Conservation (phyloP, 2,888 invertebrate genomes). For the Tiliacea citrago region DNA sequence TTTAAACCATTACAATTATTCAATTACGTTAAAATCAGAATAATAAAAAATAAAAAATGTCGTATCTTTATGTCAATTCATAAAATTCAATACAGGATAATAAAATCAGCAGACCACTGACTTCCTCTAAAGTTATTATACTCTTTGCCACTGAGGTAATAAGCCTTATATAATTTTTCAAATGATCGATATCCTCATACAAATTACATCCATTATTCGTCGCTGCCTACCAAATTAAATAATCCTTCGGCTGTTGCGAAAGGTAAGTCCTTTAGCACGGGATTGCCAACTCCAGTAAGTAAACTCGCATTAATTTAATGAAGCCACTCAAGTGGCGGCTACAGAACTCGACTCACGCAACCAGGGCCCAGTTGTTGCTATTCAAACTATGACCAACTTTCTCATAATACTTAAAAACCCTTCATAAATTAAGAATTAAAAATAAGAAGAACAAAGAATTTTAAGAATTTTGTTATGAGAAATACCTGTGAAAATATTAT, state of each 20-base stretch:
- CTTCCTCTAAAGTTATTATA: too few species aligned
- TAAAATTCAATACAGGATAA: too few species aligned
- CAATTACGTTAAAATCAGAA: too few species aligned
- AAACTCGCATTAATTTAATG: conserved; percentile 13
- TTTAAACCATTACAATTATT: too few species aligned
- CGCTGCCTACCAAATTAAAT: not conserved
- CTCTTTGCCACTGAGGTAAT: too few species aligned
- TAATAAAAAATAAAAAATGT: too few species aligned
- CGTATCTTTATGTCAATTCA: too few species aligned
- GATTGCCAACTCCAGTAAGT: not conserved
- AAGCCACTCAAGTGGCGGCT: not conserved
- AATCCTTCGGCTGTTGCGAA: not conserved
- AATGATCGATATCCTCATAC: not conserved
- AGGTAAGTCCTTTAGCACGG: not conserved
- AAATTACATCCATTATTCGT: not conserved
- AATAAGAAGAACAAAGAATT: too few species aligned
- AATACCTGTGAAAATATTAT: not conserved
- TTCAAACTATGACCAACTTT: not conserved
- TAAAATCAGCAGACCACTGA: too few species aligned
- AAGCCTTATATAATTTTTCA: not conserved
- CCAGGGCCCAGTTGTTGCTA: not conserved
- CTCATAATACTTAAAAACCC: not conserved
- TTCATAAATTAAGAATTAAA: too few species aligned
- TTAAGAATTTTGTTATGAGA: not conserved
- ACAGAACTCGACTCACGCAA: not conserved